phyloP scores from a whole-genome alignment of 2,797 vertebrate genomes.

The Sebastes oblongus region DNA sequence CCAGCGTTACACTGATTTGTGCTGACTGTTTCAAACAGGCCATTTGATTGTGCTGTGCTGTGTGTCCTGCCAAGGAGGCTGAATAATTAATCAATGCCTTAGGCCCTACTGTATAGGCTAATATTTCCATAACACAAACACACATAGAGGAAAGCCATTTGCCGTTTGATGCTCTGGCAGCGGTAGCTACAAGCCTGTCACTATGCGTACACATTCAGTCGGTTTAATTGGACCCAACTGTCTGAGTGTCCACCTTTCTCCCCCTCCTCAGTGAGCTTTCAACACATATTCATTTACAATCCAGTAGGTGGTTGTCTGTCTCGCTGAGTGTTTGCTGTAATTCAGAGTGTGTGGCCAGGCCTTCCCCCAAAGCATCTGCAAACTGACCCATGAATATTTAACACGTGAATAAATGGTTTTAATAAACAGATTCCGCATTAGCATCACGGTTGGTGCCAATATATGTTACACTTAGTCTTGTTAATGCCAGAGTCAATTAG shows the following conservation, averaged over 20 bases:
- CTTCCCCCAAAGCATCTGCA: constrained; percentile 39
- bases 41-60: background rate
- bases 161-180: constrained; percentile 37
- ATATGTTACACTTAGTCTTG: background rate
- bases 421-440: constrained; percentile 45
- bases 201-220: constrained; percentile 10
- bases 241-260: constrained; percentile 13
- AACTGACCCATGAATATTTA: constrained; percentile 57
- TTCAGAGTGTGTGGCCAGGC: constrained; percentile 31
- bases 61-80: constrained; percentile 7
- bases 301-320: constrained; percentile 37
- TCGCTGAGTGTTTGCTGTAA: constrained; percentile 29
- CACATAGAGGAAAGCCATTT: constrained; percentile 6
- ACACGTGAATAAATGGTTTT: constrained; percentile 48
- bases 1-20: background rate
- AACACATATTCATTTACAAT: constrained; percentile 57
- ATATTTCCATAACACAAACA: constrained; percentile 29
- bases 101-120: constrained; percentile 3
- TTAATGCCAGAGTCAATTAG: constrained; percentile 1
- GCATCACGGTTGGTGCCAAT: constrained; percentile 17
- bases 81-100: constrained; percentile 42
- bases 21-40: constrained; percentile 16
- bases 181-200: constrained; percentile 41
- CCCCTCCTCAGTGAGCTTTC: constrained; percentile 41
- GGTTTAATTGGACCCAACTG: constrained; percentile 56